phyloP scores from a whole-genome alignment of 2,113 vertebrate species.

The Anolis sagrei region DNA sequence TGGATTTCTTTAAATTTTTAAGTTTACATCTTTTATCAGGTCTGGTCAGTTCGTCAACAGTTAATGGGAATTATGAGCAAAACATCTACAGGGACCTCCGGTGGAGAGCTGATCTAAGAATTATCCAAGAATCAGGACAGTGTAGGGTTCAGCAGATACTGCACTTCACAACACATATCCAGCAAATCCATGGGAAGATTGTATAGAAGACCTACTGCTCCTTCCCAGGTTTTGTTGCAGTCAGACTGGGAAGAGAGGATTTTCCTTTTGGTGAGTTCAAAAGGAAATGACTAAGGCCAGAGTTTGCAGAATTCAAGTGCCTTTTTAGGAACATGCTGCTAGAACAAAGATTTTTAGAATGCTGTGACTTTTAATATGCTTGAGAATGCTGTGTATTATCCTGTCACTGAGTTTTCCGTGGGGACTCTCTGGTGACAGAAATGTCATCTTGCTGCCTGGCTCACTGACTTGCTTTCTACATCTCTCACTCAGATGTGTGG shows the following conservation, averaged over 20 bases:
- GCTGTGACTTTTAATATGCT: too few species aligned
- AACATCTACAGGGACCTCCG: background rate
- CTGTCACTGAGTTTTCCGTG: background rate
- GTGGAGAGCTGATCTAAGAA: background rate
- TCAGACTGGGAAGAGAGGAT: too few species aligned
- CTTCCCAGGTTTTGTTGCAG: background rate
- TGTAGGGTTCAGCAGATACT: slow-evolving; percentile 23
- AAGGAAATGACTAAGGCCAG: background rate
- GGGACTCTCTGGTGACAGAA: background rate
- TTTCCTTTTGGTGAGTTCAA: background rate
- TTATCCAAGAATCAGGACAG: background rate
- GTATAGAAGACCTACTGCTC: background rate
- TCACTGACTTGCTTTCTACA: background rate
- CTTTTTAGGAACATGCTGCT: background rate
- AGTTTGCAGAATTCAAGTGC: background rate
- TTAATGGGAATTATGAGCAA: too few species aligned
- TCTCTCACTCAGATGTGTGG: background rate
- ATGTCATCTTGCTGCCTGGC: background rate
- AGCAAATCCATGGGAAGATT: background rate
- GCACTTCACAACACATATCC: slow-evolving; percentile 20
- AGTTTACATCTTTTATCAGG: background rate
- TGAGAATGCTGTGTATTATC: too few species aligned
- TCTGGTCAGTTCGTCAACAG: background rate
- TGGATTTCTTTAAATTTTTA: background rate
- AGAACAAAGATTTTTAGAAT: background rate